Base-by-base conservation (phyloP, 92 coral and sea anemone genomes). In the Porites lobata region DNA sequence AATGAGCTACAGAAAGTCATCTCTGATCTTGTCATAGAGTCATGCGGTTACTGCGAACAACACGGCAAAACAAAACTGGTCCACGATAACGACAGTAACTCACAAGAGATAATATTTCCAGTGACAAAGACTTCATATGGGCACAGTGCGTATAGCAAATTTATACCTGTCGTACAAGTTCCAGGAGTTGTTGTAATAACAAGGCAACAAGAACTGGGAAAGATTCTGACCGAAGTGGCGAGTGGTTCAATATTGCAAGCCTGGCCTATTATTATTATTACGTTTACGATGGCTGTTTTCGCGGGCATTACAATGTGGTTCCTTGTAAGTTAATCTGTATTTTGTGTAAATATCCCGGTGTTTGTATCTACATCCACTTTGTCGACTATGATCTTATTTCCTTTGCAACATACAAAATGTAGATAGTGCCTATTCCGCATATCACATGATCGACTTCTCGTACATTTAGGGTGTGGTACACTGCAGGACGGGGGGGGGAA, bases 251-350 rank as follows among this genome's bases (percentile, higher is more conserved):
- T 76, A 32, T 54, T 76, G 51, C 38, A 65, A 8, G 77, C 73
- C 54, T 85, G 89, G 89, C 89, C 89, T 0, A 65, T 77, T 14
- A 8, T 63, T 18, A 77, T 69, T 17, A 7, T 85, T 6, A 85
- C 89, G 6, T 17, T 77, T 7, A 10, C 57, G 43, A 11, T 65
- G 64, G 83, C 89, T 2, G 43, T 77, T 20, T 65, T 85, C 43
- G 89, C 89, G 1, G 89, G 89, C 47, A 85, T 85, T 19, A 4
- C 77, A 21, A 76, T 85, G 14, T 85, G 89, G 89, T 14, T 53
- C 38, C 77, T 85, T 65, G 89, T 85, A 77, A 29, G 89, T 38
- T 24, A 38, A 38, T 38, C 5, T 38, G 4, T 13, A 29, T 8
- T 19, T 2, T 10, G 52, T 7, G 17, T 4, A 15, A 17, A 38